phyloP scores from a whole-genome alignment of 2,797 vertebrate species.

The Microctenopoma stevenorrisi region DNA sequence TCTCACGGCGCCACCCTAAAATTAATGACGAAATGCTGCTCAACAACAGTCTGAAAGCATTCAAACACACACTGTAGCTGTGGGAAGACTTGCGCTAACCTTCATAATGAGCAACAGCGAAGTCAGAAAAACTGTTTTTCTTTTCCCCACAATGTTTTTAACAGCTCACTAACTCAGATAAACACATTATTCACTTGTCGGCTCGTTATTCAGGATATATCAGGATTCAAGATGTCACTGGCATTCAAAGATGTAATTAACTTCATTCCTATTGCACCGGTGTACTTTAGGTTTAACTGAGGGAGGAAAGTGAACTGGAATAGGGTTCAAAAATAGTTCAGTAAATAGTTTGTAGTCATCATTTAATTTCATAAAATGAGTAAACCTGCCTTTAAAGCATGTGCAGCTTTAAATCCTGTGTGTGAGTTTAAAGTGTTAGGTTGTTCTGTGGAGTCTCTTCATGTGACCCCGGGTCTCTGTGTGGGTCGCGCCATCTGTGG shows the following conservation, averaged over 20 bases:
- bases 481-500: too few species aligned
- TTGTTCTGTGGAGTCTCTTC: too few species aligned
- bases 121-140: background rate
- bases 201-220: constrained; percentile 13
- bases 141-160: background rate
- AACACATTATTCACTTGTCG: constrained; percentile 3
- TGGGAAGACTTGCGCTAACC: background rate
- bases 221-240: background rate
- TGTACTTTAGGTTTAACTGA: background rate
- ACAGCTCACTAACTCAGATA: constrained; percentile 10
- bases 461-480: too few species aligned
- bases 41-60: background rate
- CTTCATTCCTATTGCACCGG: background rate
- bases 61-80: too few species aligned
- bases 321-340: background rate
- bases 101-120: background rate
- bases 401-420: too few species aligned
- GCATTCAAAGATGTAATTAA: background rate
- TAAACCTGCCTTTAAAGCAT: too few species aligned
- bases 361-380: too few species aligned
- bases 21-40: too few species aligned
- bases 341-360: too few species aligned
- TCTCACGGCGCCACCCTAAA: too few species aligned
- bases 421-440: too few species aligned
- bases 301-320: background rate